Conservation (phyloP, 1,140 invertebrate genomes). For the Papilio polytes region DNA sequence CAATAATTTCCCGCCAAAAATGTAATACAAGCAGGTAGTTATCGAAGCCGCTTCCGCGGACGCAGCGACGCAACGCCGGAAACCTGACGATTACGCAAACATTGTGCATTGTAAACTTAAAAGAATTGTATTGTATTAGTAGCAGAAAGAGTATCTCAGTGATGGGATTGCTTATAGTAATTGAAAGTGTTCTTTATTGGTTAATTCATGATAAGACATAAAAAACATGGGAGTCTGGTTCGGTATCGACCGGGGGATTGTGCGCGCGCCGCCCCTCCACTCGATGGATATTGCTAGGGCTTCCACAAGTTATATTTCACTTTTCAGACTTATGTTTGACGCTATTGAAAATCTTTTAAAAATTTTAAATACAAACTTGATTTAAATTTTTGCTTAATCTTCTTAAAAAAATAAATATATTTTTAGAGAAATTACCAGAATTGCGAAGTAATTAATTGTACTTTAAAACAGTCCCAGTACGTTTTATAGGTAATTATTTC, state of each 20-base stretch:
- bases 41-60: conserved; percentile 31
- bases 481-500: no score
- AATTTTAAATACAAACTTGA: no score
- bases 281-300: conserved; percentile 40
- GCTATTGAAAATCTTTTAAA: neutral
- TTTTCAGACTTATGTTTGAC: neutral
- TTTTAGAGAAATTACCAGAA: neutral
- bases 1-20: conserved; percentile 36
- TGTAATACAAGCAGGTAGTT: conserved; percentile 34
- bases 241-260: conserved; percentile 76
- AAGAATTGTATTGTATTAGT: conserved; percentile 29
- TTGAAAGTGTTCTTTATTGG: conserved; percentile 74
- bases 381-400: no score
- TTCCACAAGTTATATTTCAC: neutral
- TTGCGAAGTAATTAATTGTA: no score
- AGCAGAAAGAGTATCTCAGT: conserved; percentile 43
- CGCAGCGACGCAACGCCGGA: conserved; percentile 19
- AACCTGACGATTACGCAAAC: conserved; percentile 17
- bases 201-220: conserved; percentile 78
- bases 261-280: conserved; percentile 75
- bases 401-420: neutral
- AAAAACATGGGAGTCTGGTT: conserved; percentile 81
- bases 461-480: neutral
- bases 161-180: conserved; percentile 65
- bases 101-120: conserved; percentile 25